Conservation (phyloP, 2,797 vertebrate species). For the Gallinago solitaria region DNA sequence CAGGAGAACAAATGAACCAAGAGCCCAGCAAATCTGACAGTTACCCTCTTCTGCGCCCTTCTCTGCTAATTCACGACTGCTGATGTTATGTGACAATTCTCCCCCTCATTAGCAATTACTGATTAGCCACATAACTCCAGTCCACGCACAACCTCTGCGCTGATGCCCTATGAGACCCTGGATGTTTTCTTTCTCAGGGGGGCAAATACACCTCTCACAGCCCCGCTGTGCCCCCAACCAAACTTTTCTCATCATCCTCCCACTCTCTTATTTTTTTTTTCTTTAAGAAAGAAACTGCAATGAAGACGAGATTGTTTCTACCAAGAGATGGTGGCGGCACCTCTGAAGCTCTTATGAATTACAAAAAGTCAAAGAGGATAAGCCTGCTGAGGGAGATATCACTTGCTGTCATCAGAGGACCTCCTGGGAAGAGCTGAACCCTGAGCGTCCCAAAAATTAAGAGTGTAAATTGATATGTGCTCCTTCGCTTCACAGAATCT, state of each 20-base stretch:
- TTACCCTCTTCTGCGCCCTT: not conserved
- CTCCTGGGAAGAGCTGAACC: slow-evolving; percentile 56
- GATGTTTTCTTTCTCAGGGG: not conserved
- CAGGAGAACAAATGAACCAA: not conserved
- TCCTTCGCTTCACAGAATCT: slow-evolving; percentile 43
- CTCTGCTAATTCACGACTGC: not conserved
- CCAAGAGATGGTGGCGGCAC: not conserved
- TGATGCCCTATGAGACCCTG: not conserved
- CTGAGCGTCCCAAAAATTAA: slow-evolving; percentile 53
- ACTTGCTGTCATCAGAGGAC: slow-evolving; percentile 43
- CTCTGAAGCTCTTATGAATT: not conserved
- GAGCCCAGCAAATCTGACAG: not conserved
- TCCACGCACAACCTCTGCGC: not conserved
- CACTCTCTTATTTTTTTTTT: not conserved
- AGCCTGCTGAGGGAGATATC: not conserved
- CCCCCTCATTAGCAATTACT: not conserved
- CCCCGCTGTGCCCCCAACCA: not conserved
- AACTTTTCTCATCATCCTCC: not conserved
- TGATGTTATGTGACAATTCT: not conserved
- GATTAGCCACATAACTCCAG: not conserved
- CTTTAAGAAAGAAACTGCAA: not conserved
- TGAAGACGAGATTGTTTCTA: not conserved
- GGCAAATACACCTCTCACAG: not conserved
- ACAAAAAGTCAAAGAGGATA: not conserved
- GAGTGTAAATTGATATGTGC: slow-evolving; percentile 52